These are phyloP conservation scores for Manacus vitellinus DNA, from an alignment of 2,113 vertebrate species.

Conservation along the genomic window DNA sequence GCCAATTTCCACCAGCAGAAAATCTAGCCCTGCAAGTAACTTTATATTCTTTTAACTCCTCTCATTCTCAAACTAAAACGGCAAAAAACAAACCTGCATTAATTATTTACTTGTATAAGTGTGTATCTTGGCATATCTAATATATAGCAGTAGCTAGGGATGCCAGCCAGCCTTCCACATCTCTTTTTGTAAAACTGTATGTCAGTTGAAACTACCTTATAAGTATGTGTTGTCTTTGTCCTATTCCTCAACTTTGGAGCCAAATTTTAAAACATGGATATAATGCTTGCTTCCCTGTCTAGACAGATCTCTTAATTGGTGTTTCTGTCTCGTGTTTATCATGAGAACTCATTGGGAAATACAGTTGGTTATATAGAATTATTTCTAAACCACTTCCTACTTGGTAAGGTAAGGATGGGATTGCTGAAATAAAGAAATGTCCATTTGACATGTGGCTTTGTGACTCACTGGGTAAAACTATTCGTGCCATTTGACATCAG, in stretches of 20 bases:
- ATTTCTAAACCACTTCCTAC: background rate
- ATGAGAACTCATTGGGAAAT: background rate
- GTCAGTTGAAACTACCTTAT: background rate
- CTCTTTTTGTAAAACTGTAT: background rate
- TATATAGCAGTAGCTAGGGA: background rate
- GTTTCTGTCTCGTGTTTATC: background rate
- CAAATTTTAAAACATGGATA: background rate
- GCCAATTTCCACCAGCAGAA: background rate
- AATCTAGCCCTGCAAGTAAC: background rate
- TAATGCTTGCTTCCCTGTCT: background rate
- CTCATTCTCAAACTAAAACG: accelerated
- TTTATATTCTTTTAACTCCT: background rate
- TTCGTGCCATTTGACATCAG: background rate
- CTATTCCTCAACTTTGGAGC: background rate
- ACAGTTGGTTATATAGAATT: background rate
- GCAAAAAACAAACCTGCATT: background rate
- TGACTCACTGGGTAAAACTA: background rate
- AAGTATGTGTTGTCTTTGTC: background rate
- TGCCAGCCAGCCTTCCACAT: background rate
- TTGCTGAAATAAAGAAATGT: background rate
- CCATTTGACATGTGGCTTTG: background rate
- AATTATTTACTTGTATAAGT: background rate
- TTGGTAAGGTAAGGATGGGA: background rate
- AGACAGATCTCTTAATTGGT: background rate
- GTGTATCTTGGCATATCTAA: background rate